Base-by-base conservation (phyloP, 2,797 vertebrate genomes). In the Garrulus glandarius region DNA sequence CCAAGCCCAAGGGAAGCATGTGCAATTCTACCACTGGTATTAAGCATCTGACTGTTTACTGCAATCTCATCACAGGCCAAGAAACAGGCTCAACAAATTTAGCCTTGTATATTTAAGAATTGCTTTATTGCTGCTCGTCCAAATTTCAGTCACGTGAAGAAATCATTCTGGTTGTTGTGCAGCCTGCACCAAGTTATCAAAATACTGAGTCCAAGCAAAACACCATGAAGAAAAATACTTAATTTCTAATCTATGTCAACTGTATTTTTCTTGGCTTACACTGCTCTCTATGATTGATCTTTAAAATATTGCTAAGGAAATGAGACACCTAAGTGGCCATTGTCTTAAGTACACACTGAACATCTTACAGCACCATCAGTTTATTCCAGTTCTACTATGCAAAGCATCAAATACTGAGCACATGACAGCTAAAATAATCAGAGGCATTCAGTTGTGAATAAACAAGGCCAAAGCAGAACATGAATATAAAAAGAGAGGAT, bases 391-490 rank as follows among this genome's bases (percentile, higher is more conserved):
- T 84, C 64, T 83, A 34, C 68, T 36, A 52, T 2, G 50, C 64
- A 95, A 91, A 95, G 56, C 84, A 87, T 84, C 74, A 91, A 92
- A 91, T 67, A 79, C 52, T 15, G 32, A 93, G 53, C 84, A 84
- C 52, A 69, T 30, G 16, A 90, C 68, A 85, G 41, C 82, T 94
- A 83, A 95, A 96, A 94, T 75, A 93, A 88, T 87, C 74, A 94
- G 78, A 86, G 57, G 47, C 39, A 95, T 87, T 89, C 71, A 71
- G 30, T 3, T 44, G 16, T 52, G 84, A 95, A 92, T 85, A 84
- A 95, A 86, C 60, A 86, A 93, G 60, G 39, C 74, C 65, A 86
- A 93, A 92, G 41, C 60, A 85, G 84, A 93, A 85, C 20, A 89
- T 6, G 14, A 93, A 82, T 74, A 59, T 52, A 89, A 77, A 70